phyloP scores from a whole-genome alignment of 2,797 vertebrate genomes.

The Myotis vivesi region DNA sequence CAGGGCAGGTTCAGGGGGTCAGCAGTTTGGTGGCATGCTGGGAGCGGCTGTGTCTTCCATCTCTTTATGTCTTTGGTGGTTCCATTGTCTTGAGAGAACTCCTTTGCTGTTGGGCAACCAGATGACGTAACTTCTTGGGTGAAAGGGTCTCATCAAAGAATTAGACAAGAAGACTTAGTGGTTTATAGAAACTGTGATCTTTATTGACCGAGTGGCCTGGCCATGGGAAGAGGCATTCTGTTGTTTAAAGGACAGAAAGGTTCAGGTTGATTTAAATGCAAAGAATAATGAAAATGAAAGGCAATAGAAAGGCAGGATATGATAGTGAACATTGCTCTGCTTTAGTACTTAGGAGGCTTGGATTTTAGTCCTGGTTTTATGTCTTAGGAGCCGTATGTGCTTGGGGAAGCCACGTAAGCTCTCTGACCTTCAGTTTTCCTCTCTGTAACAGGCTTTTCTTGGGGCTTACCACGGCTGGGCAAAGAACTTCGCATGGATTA shows the following conservation, averaged over 20 bases:
- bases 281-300: neutral
- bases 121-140: conserved; percentile 33
- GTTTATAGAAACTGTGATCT: conserved; percentile 32
- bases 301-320: neutral
- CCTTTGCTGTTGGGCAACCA: conserved; percentile 55
- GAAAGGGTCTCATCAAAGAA: conserved; percentile 46
- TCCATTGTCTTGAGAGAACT: conserved; percentile 73
- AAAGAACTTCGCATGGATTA: neutral
- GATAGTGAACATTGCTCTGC: neutral
- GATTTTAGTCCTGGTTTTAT: neutral
- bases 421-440: neutral
- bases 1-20: neutral
- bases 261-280: neutral
- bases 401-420: neutral
- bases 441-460: neutral
- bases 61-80: conserved; percentile 37
- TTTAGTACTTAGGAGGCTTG: neutral
- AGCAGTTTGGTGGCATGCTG: neutral
- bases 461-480: neutral
- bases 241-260: neutral
- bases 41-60: neutral
- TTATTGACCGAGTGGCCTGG: neutral
- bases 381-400: neutral
- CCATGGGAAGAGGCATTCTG: neutral
- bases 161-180: neutral